phyloP scores from a whole-genome alignment of 2,888 invertebrate genomes.

The Athrips mouffetella region DNA sequence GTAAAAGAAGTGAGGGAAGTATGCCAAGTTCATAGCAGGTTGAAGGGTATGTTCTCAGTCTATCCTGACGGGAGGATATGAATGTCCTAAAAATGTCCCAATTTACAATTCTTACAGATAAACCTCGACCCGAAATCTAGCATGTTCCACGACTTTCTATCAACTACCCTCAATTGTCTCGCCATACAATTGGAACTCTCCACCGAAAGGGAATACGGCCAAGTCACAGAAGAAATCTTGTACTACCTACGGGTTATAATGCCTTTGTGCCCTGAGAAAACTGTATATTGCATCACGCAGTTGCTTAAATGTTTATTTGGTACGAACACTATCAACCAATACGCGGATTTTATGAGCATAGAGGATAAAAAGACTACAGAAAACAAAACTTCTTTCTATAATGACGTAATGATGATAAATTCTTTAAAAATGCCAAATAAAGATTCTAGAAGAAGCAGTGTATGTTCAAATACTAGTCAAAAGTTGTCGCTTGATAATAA shows the following conservation, averaged over 20 bases:
- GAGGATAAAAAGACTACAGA: constrained; percentile 31
- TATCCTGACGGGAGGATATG: no score
- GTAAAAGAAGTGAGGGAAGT: no score
- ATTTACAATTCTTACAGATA: constrained; percentile 79
- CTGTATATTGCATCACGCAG: constrained; percentile 88
- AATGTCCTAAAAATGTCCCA: no score
- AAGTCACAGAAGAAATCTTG: constrained; percentile 88
- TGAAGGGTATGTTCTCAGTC: no score
- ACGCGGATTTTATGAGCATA: constrained; percentile 60
- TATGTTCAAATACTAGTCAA: constrained; percentile 55
- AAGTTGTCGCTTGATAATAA: constrained; percentile 51
- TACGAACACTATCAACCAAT: constrained; percentile 81
- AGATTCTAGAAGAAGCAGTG: constrained; percentile 48
- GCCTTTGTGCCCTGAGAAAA: constrained; percentile 81
- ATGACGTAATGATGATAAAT: constrained; percentile 57
- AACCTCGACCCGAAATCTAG: constrained; percentile 87
- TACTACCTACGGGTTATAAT: constrained; percentile 85
- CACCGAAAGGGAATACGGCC: constrained; percentile 83
- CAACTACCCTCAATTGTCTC: constrained; percentile 81
- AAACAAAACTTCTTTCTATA: constrained; percentile 40
- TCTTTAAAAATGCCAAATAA: constrained; percentile 30
- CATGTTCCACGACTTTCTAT: constrained; percentile 83
- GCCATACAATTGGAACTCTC: constrained; percentile 84
- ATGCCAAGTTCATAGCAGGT: no score
- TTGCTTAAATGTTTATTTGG: constrained; percentile 86